Evolutionary conservation across 2,888 invertebrate genomes (phyloP), one percentile per base, ranked within the genome.

Genomic region (Tethea ocularis): DNA sequence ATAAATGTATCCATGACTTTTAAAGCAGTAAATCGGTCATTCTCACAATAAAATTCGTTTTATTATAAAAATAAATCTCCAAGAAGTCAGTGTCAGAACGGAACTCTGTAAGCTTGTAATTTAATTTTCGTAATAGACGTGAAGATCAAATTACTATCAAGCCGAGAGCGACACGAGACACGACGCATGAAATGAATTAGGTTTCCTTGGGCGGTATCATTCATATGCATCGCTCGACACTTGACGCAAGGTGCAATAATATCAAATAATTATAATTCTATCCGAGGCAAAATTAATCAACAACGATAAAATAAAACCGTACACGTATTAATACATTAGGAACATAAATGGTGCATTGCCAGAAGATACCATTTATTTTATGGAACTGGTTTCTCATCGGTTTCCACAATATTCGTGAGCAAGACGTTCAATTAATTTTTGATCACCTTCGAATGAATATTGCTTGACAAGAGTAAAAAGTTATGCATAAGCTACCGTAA

Each of bases 121-220:
- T 86, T 80, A 83, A 86, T 83, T 84, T 82, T 83, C 77, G 71
- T 82, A 82, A 83, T 84, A 75, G 84, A 87, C 79, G 75, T 73
- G 82, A 80, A 79, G 75, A 83, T 84, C 82, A 84, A 85, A 87
- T 84, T 83, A 84, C 77, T 78, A 77, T 73, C 75, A 77, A 65
- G 81, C 83, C 83, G 74, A 73, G 78, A 83, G 86, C 80, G 83
- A 83, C 83, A 77, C 69, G 66, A 77, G 83, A 85, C 77, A 74
- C 69, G 78, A 83, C 72, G 85, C 83, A 82, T 84, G 80, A 84
- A 86, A 86, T 82, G 78, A 83, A 83, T 83, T 82, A 80, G 78
- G 80, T 80, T 80, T 81, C 82, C 80, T 75, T 72, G 69, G 83
- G 83, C 81, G 77, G 69, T 76, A 78, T 77, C 74, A 78, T 78